Conservation (phyloP, 2,797 vertebrate species). For the Distichodus sexfasciatus region DNA sequence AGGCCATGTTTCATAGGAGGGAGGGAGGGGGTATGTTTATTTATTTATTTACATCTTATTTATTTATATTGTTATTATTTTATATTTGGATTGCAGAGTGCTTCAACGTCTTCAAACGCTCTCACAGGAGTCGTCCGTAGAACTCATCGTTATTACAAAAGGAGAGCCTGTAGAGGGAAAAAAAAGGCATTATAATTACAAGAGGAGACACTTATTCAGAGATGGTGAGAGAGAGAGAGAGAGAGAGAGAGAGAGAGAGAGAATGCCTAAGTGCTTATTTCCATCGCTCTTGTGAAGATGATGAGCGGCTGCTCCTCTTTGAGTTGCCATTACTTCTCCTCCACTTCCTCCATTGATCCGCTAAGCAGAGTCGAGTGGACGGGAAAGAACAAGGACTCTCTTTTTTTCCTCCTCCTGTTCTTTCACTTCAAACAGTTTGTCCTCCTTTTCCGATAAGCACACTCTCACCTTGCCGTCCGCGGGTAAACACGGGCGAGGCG, state of each 20-base stretch:
- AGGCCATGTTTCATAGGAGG: slow-evolving; percentile 38
- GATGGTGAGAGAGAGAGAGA: slow-evolving; percentile 16
- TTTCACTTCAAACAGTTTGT: slow-evolving; percentile 10
- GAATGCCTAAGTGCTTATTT: slow-evolving; percentile 43
- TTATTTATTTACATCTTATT: too few relatives aligned
- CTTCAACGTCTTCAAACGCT: slow-evolving; percentile 41
- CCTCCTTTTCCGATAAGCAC: background rate
- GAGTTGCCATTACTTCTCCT: slow-evolving; percentile 34
- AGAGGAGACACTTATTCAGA: slow-evolving; percentile 23
- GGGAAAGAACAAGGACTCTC: slow-evolving; percentile 5
- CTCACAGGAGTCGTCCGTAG: slow-evolving; percentile 38
- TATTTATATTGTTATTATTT: slow-evolving; percentile 27
- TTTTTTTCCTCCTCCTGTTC: background rate
- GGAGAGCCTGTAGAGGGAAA: slow-evolving; percentile 42
- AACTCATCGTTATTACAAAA: slow-evolving; percentile 45
- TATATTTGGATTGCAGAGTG: slow-evolving; percentile 36
- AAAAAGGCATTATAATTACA: slow-evolving; percentile 49
- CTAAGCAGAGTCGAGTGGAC: slow-evolving; percentile 18
- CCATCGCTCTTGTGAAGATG: slow-evolving; percentile 33
- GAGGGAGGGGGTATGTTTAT: too few relatives aligned
- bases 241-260: background rate
- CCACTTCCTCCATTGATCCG: slow-evolving; percentile 38
- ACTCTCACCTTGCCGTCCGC: background rate
- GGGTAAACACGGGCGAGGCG: background rate
- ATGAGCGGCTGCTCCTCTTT: slow-evolving; percentile 18